These are phyloP conservation scores for Cabera pusaria DNA, from an alignment of 2,888 invertebrate species.

Conservation along the genomic window DNA sequence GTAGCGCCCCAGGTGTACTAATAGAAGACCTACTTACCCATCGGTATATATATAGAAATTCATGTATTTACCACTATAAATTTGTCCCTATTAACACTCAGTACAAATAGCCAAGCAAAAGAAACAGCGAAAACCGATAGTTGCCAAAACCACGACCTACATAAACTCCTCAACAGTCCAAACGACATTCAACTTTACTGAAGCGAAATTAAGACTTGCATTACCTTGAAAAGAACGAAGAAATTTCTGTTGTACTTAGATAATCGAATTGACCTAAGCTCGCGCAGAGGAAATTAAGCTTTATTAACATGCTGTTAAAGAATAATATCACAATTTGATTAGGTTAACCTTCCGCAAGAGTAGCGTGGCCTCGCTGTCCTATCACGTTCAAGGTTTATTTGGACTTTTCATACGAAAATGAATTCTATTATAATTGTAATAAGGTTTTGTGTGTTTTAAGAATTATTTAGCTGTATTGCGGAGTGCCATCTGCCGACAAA, in stretches of 20 bases:
- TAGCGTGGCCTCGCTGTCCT: conserved; percentile 59
- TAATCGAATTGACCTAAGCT: conserved; percentile 10
- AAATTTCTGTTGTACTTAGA: conserved; percentile 11
- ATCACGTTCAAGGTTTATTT: conserved; percentile 79
- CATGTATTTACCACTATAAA: no score
- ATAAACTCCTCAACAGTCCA: conserved; percentile 10
- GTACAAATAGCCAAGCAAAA: no score
- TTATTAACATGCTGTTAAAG: conserved; percentile 18
- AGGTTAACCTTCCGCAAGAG: conserved; percentile 56
- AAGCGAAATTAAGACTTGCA: no score
- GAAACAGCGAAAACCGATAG: no score
- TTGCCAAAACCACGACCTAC: conserved; percentile 33
- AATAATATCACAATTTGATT: conserved; percentile 21
- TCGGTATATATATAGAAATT: no score
- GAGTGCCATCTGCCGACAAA: conserved; percentile 20
- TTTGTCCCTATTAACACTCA: no score
- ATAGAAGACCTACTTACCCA: no score
- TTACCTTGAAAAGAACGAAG: conserved; percentile 2
- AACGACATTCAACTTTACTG: conserved; percentile 1
- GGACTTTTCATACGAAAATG: conserved; percentile 24
- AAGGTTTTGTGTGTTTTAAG: conserved; percentile 20
- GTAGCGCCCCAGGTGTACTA: no score
- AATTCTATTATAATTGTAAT: conserved; percentile 21
- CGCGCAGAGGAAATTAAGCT: conserved; percentile 12
- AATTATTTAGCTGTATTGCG: conserved; percentile 29